Conservation (phyloP, 2,797 vertebrate species). For the Darevskia nairensis region DNA sequence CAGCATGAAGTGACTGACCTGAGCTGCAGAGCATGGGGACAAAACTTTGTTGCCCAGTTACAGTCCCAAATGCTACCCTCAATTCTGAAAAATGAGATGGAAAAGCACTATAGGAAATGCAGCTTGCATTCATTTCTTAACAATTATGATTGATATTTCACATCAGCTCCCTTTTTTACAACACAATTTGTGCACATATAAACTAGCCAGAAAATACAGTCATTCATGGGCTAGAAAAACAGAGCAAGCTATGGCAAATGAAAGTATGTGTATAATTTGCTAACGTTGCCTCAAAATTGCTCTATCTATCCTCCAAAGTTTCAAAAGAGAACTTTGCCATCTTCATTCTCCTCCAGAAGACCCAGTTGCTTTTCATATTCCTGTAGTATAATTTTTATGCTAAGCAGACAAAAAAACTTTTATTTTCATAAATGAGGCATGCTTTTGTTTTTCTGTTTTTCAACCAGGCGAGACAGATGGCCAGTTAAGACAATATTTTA, state of each 20-base stretch:
- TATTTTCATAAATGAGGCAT: constrained; percentile 70
- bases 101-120: constrained; percentile 64
- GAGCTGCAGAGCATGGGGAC: background rate
- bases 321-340: constrained; percentile 32
- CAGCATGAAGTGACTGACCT: background rate
- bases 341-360: constrained; percentile 45
- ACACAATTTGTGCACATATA: constrained; percentile 39
- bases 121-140: constrained; percentile 70
- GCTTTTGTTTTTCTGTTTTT: constrained; percentile 69
- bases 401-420: constrained; percentile 62
- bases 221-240: background rate
- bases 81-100: constrained; percentile 52
- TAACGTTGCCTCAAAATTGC: background rate
- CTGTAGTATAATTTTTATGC: constrained; percentile 59
- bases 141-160: constrained; percentile 26
- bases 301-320: background rate
- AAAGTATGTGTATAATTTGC: background rate
- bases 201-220: constrained; percentile 27
- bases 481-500: constrained; percentile 79
- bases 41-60: background rate
- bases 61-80: no score
- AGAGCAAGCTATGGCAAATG: background rate
- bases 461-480: constrained; percentile 79
- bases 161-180: constrained; percentile 33
- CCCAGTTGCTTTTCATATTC: constrained; percentile 58